Conservation (phyloP, 2,113 vertebrate genomes). For the Osmerus mordax region DNA sequence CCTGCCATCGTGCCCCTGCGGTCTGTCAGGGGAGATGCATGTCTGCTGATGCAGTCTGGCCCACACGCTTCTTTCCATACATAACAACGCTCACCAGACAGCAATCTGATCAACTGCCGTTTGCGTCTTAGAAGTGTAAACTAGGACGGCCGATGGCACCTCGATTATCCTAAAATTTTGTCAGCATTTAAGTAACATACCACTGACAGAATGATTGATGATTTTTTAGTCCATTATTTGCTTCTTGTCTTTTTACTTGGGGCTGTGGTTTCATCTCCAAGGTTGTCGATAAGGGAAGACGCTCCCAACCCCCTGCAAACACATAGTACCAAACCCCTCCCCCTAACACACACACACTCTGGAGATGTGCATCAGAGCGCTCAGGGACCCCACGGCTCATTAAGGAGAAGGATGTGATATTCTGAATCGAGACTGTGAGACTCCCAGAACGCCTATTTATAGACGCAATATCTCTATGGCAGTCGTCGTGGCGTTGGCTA, state of each 20-base stretch:
- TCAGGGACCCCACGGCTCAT: conserved; percentile 73
- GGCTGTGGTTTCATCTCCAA: conserved; percentile 19
- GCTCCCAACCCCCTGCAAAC: conserved; percentile 53
- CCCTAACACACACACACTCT: conserved; percentile 49
- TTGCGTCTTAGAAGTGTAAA: no score
- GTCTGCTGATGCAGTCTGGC: conserved; percentile 68
- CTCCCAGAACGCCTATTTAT: conserved; percentile 78
- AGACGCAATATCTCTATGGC: conserved; percentile 74
- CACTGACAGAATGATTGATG: conserved; percentile 11
- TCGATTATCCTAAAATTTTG: no score
- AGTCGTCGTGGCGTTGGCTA: conserved; percentile 70
- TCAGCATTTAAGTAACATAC: no score
- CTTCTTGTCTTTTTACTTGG: conserved; percentile 20
- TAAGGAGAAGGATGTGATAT: conserved; percentile 80
- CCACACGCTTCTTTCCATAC: conserved; percentile 29
- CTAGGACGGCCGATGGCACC: no score
- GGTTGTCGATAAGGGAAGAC: conserved; percentile 62
- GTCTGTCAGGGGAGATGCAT: conserved; percentile 71
- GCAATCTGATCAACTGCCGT: no score
- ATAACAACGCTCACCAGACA: background rate
- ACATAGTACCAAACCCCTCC: conserved; percentile 48
- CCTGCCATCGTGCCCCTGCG: conserved; percentile 72
- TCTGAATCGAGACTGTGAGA: conserved; percentile 80
- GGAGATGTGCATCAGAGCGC: conserved; percentile 70
- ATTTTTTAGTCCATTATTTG: conserved; percentile 16